phyloP scores from a whole-genome alignment of 2,888 invertebrate species.

The Dyspetes luteomarginatus region DNA sequence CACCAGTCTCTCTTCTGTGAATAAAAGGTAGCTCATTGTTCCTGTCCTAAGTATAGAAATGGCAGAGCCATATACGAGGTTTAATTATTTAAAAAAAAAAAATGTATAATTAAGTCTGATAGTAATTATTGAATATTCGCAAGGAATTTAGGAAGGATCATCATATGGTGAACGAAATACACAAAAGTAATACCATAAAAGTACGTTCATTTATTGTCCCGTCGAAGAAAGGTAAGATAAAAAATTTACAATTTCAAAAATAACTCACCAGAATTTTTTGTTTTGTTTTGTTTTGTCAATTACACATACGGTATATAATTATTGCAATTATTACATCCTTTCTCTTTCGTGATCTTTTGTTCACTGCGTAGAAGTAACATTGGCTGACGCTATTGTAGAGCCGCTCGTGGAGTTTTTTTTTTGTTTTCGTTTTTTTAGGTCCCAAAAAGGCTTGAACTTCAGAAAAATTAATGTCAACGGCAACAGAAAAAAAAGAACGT shows the following conservation, averaged over 20 bases:
- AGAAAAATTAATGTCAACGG: conserved; percentile 14
- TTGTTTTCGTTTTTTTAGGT: conserved; percentile 17
- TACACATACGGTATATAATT: conserved; percentile 20
- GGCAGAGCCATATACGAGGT: no score
- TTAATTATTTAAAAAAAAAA: no score
- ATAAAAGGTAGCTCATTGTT: background rate
- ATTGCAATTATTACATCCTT: conserved; percentile 39
- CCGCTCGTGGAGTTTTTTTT: conserved; percentile 24
- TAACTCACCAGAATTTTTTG: conserved; percentile 70
- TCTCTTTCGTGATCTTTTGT: conserved; percentile 19
- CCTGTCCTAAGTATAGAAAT: background rate
- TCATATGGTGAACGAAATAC: background rate
- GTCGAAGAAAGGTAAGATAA: conserved; percentile 75
- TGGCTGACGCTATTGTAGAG: conserved; percentile 15
- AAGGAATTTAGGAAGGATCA: no score
- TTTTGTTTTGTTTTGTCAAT: no score
- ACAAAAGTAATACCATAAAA: conserved; percentile 65
- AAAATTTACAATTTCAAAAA: conserved; percentile 69
- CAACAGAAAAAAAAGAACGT: background rate
- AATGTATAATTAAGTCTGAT: no score
- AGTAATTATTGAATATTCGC: background rate
- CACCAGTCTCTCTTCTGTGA: background rate
- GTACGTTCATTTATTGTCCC: conserved; percentile 79
- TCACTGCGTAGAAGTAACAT: conserved; percentile 21
- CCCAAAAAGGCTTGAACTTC: conserved; percentile 31